Evolutionary conservation across 2,113 vertebrate genomes (phyloP), one percentile per base, ranked within the genome.

Genomic region (Petrocephalus zakoni): DNA sequence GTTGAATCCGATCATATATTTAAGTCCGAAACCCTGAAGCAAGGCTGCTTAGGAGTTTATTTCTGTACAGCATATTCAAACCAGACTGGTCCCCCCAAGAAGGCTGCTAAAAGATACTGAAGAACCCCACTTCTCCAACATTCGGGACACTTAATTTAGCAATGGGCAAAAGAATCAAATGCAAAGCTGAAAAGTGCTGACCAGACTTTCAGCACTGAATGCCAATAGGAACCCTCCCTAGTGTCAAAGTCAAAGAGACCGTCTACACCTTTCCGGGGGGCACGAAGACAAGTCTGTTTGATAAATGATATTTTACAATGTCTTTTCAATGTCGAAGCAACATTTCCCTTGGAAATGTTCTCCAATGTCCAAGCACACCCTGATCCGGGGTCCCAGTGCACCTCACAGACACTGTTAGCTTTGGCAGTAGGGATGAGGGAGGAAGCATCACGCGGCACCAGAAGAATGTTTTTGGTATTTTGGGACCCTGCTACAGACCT

Each of bases 391-490:
- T 51, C 19, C 11, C 17, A 34, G 10, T 81, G 64, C n/a, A 9
- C 34, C 4, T 64, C 53, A 22, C 19, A 64, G 34, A 46, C 53
- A 58, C 22, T 0, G 1, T 58, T 10, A 42, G 29, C 9, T 58
- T 87, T n/a, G 37, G 8, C 7, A 49, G 1, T 51, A 58, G 11
- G 58, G n/a, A 25, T 6, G 0, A 61, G 86, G 91, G 89, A 81
- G 89, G 86, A 90, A 88, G 86, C 58, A 75, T 75, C 91, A 88
- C 88, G 83, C 2, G 82, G 72, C 72, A 49, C 53, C 13, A 34
- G 58, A 85, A 85, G 25, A 85, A 68, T 55, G 82, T 91, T 93
- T 58, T 93, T 94, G 93, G 90, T 93, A 55, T 42, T 75, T 53
- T 17, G 90, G 91, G 78, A 89, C 0, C 88, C 46, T 85, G 86